Conservation (phyloP, 2,113 vertebrate species). For the Eretmochelys imbricata region DNA sequence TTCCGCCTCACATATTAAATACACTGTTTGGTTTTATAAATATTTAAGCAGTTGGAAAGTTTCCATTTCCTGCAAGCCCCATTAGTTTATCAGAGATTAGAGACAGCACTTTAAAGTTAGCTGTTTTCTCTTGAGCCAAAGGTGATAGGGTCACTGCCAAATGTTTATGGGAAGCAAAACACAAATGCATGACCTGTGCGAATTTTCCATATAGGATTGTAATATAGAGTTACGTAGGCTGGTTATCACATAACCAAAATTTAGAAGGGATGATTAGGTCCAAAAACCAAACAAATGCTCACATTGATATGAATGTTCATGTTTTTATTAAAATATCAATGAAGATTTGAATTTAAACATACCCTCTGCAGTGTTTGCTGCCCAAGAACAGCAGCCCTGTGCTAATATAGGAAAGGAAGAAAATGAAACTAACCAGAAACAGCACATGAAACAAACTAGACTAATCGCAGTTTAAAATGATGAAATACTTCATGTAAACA, state of each 20-base stretch:
- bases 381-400: not conserved
- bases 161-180: not conserved
- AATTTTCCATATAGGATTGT: not conserved
- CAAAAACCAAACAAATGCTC: not conserved
- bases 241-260: not conserved
- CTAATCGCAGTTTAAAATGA: not conserved
- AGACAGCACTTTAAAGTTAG: not conserved
- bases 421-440: not conserved
- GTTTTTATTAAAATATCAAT: not conserved
- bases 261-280: not conserved
- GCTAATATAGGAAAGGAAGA: not conserved
- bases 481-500: not conserved
- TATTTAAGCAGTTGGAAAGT: not conserved
- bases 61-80: not conserved
- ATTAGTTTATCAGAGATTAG: not conserved
- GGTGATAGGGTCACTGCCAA: not conserved
- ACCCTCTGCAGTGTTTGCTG: not conserved
- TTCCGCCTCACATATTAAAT: not conserved
- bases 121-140: not conserved
- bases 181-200: rapidly evolving
- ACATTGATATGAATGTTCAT: not conserved
- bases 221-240: not conserved
- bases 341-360: not conserved
- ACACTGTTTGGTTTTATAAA: slow-evolving; percentile 5
- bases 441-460: not conserved